These are phyloP conservation scores for Hypocryptadius cinnamomeus DNA, from an alignment of 2,113 vertebrate species.

Conservation along the genomic window DNA sequence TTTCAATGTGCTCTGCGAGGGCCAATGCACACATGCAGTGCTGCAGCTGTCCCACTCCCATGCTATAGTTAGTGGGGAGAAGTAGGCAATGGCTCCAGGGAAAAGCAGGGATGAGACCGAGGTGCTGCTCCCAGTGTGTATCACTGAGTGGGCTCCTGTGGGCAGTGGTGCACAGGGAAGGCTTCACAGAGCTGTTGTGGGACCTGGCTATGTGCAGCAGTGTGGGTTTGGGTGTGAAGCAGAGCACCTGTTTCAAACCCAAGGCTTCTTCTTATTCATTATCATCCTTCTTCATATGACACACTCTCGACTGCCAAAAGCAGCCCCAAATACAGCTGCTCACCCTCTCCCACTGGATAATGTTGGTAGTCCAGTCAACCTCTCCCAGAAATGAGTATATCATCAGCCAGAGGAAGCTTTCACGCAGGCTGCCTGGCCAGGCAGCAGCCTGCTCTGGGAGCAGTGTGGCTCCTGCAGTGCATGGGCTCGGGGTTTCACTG, in stretches of 20 bases:
- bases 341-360: not conserved
- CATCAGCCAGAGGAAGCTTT: not conserved
- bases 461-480: fast-evolving
- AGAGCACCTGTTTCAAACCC: not conserved
- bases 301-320: fast-evolving
- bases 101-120: fast-evolving
- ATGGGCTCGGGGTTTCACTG: not conserved
- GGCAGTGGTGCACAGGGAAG: not conserved
- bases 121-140: fast-evolving
- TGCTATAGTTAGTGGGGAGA: not conserved
- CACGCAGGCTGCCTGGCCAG: fast-evolving
- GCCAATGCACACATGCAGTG: no score
- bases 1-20: fast-evolving
- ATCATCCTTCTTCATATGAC: not conserved
- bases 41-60: not conserved
- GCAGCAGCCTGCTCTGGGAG: not conserved
- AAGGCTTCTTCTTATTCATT: not conserved
- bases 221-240: not conserved
- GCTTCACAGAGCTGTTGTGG: not conserved
- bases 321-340: not conserved
- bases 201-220: fast-evolving
- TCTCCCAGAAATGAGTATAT: not conserved
- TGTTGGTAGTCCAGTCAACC: not conserved
- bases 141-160: not conserved
- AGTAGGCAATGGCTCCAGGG: fast-evolving